Evolutionary conservation across 92 coral and sea anemone species (phyloP).

Genomic region (Phenganax marumi): DNA sequence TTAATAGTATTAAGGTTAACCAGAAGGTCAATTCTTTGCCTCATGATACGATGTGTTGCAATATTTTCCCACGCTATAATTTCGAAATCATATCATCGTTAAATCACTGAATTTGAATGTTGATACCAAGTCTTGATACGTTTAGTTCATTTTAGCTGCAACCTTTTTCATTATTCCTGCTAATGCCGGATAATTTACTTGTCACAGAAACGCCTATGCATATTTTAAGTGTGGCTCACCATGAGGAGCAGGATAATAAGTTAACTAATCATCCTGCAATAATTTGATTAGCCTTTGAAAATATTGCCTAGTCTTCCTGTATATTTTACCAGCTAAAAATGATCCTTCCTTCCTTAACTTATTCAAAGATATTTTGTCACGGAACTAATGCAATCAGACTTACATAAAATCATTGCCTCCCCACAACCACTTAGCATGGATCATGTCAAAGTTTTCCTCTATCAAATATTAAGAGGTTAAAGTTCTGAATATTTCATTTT

Average conservation of each 20-base stretch:
- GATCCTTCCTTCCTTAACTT: conserved; percentile 48
- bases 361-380: conserved; percentile 85
- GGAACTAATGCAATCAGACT: conserved; percentile 97
- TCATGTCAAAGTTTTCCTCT: conserved; percentile 98
- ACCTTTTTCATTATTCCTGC: too few relatives aligned
- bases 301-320: conserved; percentile 18
- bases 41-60: neutral
- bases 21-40: neutral
- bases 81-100: too few relatives aligned
- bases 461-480: conserved; percentile 91
- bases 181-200: too few relatives aligned
- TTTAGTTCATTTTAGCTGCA: too few relatives aligned
- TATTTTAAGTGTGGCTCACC: too few relatives aligned
- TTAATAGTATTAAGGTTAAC: conserved; percentile 5
- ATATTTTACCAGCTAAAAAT: neutral
- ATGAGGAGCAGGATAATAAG: too few relatives aligned
- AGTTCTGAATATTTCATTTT: neutral
- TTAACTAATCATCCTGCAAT: too few relatives aligned
- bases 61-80: neutral
- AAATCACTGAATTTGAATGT: too few relatives aligned
- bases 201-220: too few relatives aligned
- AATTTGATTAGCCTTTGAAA: too few relatives aligned
- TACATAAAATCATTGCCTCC: conserved; percentile 95
- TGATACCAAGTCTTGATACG: too few relatives aligned
- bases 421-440: conserved; percentile 97